These are phyloP conservation scores for Pycnonotus jocosus DNA, from an alignment of 2,113 vertebrate species.

Conservation along the genomic window DNA sequence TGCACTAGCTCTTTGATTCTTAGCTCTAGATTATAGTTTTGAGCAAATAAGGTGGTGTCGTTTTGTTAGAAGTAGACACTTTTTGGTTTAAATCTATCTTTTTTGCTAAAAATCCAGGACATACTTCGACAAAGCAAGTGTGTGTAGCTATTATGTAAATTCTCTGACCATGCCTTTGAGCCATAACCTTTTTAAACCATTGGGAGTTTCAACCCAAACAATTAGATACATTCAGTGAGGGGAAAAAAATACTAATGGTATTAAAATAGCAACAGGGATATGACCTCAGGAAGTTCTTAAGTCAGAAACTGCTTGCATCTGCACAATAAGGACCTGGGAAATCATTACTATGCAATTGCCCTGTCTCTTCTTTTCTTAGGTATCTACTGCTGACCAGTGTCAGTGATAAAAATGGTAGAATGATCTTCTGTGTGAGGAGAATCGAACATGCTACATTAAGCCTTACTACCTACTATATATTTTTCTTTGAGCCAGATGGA, in stretches of 20 bases:
- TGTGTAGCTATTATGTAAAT: neutral
- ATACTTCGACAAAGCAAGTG: neutral
- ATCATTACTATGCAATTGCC: neutral
- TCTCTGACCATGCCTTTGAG: neutral
- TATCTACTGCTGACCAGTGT: neutral
- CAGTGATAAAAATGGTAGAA: neutral
- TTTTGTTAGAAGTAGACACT: neutral
- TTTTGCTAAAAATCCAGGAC: neutral
- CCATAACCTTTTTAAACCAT: conserved; percentile 15
- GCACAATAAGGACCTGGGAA: neutral
- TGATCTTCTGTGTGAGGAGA: neutral
- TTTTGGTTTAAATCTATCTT: neutral
- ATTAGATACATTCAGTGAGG: neutral
- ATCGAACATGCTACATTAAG: neutral
- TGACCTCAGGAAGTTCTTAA: neutral
- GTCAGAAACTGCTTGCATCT: neutral
- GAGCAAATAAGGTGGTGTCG: neutral
- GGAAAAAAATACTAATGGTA: neutral
- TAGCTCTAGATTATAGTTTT: neutral
- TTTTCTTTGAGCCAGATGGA: neutral
- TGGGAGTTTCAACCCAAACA: conserved; percentile 3
- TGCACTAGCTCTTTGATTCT: neutral
- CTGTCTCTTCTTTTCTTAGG: neutral
- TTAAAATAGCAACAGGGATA: neutral
- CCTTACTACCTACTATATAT: neutral